Evolutionary conservation across 1,140 invertebrate genomes (phyloP), one percentile per base, ranked within the genome.

Genomic region (Drosophila mayri): DNA sequence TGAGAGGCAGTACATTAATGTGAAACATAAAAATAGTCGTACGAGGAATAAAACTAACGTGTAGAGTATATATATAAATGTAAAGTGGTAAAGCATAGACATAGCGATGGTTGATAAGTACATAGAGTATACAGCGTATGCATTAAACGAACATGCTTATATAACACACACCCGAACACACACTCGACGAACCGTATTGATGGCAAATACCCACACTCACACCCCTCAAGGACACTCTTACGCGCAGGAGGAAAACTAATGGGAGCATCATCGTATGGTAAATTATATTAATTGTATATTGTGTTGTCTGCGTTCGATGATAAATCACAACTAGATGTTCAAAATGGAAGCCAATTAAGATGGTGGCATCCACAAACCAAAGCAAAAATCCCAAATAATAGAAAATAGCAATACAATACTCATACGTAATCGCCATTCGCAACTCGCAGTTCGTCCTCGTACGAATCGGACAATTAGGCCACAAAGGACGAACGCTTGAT

Each of bases 291-390:
- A 67, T 75, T 59, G 70, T 71, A 59, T 43, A 70, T 68, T 82
- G 64, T 78, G 75, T 81, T 52, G 74, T 63, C 65, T 87, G 79
- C 77, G 75, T 82, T 82, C 80, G 66, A 79, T 87, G 70, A 87
- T 77, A 84, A 84, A 73, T 87, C 75, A 76, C 76, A 81, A 73
- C 79, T 80, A 88, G 71, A 80, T 90, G 85, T 88, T 81, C 84
- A 78, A 81, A 87, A 64, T 60, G 59, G 67, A 88, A 84, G 72
- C 72, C 67, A 87, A 87, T 88, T 88, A 77, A 74, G 74, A 73
- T 58, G 76, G 82, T 79, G 79, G 73, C 85, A 70, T 55, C 43
- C 30, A 49, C 64, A 73, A 65, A 52, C 43, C 4, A 40, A 62
- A 74, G 55, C 47, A 73, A 58, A 54, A 55, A 37, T 63, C 63